Conservation (phyloP, 2,797 vertebrate genomes). For the Labeo calbasu region DNA sequence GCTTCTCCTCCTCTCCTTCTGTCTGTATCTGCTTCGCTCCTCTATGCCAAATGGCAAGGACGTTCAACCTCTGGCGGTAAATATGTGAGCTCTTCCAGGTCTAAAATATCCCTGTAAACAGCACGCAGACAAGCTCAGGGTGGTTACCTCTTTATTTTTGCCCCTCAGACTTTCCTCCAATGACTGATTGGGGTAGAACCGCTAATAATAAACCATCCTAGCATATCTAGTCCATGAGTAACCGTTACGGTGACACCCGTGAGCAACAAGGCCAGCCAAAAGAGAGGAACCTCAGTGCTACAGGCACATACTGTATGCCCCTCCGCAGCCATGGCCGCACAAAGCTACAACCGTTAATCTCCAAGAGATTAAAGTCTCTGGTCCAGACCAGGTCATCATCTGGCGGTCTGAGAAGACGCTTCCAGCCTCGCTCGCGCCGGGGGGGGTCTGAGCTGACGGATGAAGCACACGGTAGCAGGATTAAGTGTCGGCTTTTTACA, state of each 20-base stretch:
- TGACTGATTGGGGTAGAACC: conserved; percentile 82
- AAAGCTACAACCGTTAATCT: conserved; percentile 75
- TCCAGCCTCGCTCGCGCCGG: conserved; percentile 63
- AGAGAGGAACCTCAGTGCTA: conserved; percentile 70
- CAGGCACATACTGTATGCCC: conserved; percentile 47
- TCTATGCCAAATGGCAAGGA: conserved; percentile 77
- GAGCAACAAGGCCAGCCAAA: conserved; percentile 77
- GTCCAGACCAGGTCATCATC: conserved; percentile 71
- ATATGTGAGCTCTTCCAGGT: conserved; percentile 78
- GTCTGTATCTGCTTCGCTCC: conserved; percentile 45
- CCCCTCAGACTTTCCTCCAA: conserved; percentile 85
- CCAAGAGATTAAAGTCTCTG: conserved; percentile 73
- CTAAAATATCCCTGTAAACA: conserved; percentile 82
- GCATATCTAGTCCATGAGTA: conserved; percentile 88
- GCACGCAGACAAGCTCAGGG: conserved; percentile 77
- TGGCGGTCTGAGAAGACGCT: conserved; percentile 60
- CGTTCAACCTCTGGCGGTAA: conserved; percentile 75
- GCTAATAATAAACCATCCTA: conserved; percentile 85
- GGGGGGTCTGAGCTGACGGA: conserved; percentile 70
- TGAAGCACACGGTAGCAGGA: conserved; percentile 67
- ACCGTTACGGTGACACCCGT: conserved; percentile 72
- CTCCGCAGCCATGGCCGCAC: conserved; percentile 58
- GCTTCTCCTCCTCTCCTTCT: background rate
- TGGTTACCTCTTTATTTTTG: conserved; percentile 92
- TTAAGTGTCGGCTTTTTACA: conserved; percentile 70